These are phyloP conservation scores for Scarus forsteni DNA, from an alignment of 2,797 vertebrate species.

Conservation along the genomic window DNA sequence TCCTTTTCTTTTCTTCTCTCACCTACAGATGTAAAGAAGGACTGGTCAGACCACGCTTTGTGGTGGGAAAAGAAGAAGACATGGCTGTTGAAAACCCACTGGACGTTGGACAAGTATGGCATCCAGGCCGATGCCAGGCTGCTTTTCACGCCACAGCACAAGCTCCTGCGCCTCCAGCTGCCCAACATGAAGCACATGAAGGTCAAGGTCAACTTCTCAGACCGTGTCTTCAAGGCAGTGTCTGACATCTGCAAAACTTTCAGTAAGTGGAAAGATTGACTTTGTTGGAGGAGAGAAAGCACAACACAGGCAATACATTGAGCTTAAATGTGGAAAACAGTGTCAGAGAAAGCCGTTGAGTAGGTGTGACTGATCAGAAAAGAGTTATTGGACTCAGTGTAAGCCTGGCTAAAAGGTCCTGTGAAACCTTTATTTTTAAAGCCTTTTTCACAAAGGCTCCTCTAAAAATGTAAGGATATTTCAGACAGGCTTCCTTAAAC, in stretches of 20 bases:
- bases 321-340: slow-evolving; percentile 21
- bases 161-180: slow-evolving; percentile 95
- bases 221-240: slow-evolving; percentile 98
- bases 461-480: too few species aligned
- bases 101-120: slow-evolving; percentile 98
- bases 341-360: background rate
- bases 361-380: slow-evolving; percentile 18
- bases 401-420: background rate
- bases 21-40: slow-evolving; percentile 94
- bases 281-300: background rate
- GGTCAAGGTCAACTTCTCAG: slow-evolving; percentile 99
- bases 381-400: background rate
- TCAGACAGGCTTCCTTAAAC: too few species aligned
- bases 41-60: slow-evolving; percentile 98
- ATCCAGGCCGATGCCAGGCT: slow-evolving; percentile 98
- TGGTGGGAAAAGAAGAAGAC: slow-evolving; percentile 99
- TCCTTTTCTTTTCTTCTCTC: background rate
- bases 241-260: slow-evolving; percentile 99
- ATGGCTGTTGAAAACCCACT: slow-evolving; percentile 98
- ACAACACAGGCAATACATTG: background rate
- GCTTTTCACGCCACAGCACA: slow-evolving; percentile 98
- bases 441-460: too few species aligned
- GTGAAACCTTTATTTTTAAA: background rate
- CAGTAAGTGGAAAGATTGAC: slow-evolving; percentile 88
- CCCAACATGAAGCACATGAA: slow-evolving; percentile 99